Base-by-base conservation (phyloP, 2,888 invertebrate genomes). In the Teinopalpus imperialis region DNA sequence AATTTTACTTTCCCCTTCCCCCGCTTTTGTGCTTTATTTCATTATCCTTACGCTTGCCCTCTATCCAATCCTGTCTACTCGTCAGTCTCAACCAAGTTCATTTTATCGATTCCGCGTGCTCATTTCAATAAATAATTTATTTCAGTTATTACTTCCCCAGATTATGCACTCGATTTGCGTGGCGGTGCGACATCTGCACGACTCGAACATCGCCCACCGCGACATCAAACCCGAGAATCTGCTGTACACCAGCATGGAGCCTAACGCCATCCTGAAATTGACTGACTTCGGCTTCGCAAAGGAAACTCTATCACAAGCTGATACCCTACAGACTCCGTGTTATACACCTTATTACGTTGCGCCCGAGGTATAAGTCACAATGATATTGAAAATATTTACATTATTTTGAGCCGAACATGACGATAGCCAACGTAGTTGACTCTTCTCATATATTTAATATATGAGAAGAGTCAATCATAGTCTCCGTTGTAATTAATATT, bases 201-300 rank as follows among this genome's bases (percentile, higher is more conserved):
- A 95, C 69, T 93, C 94, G 69, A 95, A 98, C 81, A 98, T 99
- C 57, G 99, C 99, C 18, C 99, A 99, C 78, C 91, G 99, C 53
- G 99, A 99, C 88, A 93, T 99, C 59, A 99, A 99, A 81, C 98
- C 98, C 0, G 99, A 99, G 87, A 99, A 99, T 88, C 89, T 99
- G 34, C 89, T 99, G 1, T 99, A 98, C 81, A 94, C 96, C 12
- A 93, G 90, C 63, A 90, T 86, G 73, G 93, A 92, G 56, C 90
- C 90, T 8, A 90, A 91, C 67, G 98, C 95, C n/a, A 90, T 94
- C 48, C 91, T 99, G 51, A 99, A 99, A 80, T 86, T 99, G 64
- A 99, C 99, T 1, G 99, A 99, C 88, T 99, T 99, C 81, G 99
- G 99, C 4, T 99, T 99, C 89, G 99, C 99, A 7, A 99, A 99